Evolutionary conservation across 2,797 vertebrate genomes (phyloP).

Genomic region (Thalassophryne amazonica): DNA sequence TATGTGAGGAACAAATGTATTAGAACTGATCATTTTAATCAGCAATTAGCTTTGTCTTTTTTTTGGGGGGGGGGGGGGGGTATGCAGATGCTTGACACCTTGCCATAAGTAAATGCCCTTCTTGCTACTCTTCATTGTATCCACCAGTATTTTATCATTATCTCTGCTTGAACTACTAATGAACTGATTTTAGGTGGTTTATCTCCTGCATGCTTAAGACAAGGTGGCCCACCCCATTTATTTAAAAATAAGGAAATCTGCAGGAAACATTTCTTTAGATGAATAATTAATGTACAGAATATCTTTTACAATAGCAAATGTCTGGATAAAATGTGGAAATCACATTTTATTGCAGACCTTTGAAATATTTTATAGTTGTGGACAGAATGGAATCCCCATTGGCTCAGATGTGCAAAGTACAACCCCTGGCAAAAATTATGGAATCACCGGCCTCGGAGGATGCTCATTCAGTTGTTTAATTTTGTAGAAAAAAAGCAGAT

Average conservation of each 20-base stretch:
- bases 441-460: no score
- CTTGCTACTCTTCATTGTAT: no score
- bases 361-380: conserved; percentile 10
- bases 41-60: no score
- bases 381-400: not conserved
- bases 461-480: no score
- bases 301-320: conserved; percentile 56
- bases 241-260: conserved; percentile 34
- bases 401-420: not conserved
- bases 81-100: no score
- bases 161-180: conserved; percentile 37
- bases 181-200: conserved; percentile 55
- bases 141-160: conserved; percentile 44
- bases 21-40: no score
- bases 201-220: conserved; percentile 57
- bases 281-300: conserved; percentile 61
- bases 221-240: conserved; percentile 57
- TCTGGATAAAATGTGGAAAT: conserved; percentile 32
- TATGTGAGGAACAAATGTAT: no score
- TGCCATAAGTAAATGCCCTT: no score
- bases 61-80: no score
- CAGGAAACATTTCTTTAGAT: conserved; percentile 48
- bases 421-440: no score
- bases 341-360: conserved; percentile 15
- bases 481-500: no score